phyloP scores from a whole-genome alignment of 2,797 vertebrate species.

The Alcedo quadribrachys region DNA sequence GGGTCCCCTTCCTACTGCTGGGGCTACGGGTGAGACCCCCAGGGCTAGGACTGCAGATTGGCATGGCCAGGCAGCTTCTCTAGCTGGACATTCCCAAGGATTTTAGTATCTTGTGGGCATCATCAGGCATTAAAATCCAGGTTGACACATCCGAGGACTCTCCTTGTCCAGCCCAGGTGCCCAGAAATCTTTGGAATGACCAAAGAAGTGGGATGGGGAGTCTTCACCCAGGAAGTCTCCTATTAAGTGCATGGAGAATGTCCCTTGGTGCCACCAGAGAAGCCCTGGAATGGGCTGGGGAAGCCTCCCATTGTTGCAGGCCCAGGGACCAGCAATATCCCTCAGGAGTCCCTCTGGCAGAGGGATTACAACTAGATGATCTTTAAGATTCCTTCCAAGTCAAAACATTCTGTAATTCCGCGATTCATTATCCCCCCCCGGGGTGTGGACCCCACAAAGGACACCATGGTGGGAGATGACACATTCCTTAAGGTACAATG shows the following conservation, averaged over 20 bases:
- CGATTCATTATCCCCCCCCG: neutral
- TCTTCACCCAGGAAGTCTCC: neutral
- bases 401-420: neutral
- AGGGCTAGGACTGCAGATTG: accelerated
- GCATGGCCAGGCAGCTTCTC: accelerated
- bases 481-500: neutral
- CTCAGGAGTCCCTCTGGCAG: neutral
- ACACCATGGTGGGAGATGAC: neutral
- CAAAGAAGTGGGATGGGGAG: neutral
- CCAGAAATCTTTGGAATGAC: neutral
- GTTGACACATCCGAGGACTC: neutral
- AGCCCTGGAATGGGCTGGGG: neutral
- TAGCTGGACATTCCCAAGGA: neutral
- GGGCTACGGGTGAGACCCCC: accelerated
- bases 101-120: neutral
- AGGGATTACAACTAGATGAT: neutral
- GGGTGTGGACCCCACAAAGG: neutral
- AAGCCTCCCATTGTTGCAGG: neutral
- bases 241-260: neutral
- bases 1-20: neutral
- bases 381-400: neutral
- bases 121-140: neutral
- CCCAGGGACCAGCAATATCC: neutral
- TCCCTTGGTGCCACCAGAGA: neutral
- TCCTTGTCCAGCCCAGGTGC: neutral